Evolutionary conservation across 2,797 vertebrate genomes (phyloP), one percentile per base, ranked within the genome.

Genomic region (Enteromius thamalakanensis): DNA sequence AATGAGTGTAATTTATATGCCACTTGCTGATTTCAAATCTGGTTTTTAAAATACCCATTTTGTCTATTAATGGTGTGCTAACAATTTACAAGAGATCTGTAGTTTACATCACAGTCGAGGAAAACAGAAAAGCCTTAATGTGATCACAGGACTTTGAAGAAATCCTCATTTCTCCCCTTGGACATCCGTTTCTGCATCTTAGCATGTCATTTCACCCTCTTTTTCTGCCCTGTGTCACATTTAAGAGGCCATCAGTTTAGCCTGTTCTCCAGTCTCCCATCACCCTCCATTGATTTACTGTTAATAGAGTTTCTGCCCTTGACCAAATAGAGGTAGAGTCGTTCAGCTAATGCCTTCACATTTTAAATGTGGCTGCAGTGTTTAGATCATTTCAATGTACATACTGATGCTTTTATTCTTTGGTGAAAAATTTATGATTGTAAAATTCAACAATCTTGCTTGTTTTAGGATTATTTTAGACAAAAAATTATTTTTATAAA

Each of bases 251-350:
- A 76, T 82, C 80, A 76, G 45, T 82, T 81, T 42, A 72, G 69
- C 29, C 51, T 64, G 55, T 81, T 75, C 45, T 29, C 69, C 70
- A 42, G 71, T 53, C n/a, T 67, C 47, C 71, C 71, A 82, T 82
- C 80, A 76, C 47, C 60, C 60, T 76, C 60, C 60, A 68, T 82
- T 82, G 71, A 82, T 82, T 82, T 82, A 68, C 47, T 53, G 32
- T 82, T 80, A 80, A 80, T 84, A 45, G 60, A 37, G 58, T 74
- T 68, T 85, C 62, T 81, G 71, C 60, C 71, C 80, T 82, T 75
- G 80, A 67, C 80, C 10, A 34, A 75, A 67, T 26, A 8, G 29
- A 55, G 51, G 51, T 29, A 23, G 21, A 37, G 49, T 40, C n/a
- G 3, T 75, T 74, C 60, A 75, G 62, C 34, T 76, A 42, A 55